Conservation (phyloP, 2,797 vertebrate species). For the Pseudotriccus pelzelni region DNA sequence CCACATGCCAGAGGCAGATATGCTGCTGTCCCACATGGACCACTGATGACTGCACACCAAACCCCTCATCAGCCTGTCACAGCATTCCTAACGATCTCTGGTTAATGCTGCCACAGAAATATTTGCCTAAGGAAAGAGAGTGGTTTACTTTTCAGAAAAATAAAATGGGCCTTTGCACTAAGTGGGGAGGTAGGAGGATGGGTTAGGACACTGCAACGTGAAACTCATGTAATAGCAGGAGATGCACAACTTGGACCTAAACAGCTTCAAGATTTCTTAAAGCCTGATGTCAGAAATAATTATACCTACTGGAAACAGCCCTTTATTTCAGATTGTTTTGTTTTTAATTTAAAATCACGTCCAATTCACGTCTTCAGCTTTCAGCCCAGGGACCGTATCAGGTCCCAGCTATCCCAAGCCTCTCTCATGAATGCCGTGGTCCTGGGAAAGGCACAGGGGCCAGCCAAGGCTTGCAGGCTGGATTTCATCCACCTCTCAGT, state of each 20-base stretch:
- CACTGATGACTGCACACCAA: neutral
- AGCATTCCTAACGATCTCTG: neutral
- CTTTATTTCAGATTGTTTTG: neutral
- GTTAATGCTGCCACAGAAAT: neutral
- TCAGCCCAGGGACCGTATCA: fast-evolving
- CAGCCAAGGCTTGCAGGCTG: neutral
- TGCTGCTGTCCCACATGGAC: fast-evolving
- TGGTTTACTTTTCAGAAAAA: neutral
- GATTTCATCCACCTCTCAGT: neutral
- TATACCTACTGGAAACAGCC: neutral
- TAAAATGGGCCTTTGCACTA: neutral
- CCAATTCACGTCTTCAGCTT: neutral
- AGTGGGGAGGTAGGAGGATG: neutral
- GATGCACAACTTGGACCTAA: neutral
- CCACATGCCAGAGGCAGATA: neutral
- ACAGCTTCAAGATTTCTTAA: neutral
- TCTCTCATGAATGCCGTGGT: fast-evolving
- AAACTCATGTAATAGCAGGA: neutral
- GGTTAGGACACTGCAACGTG: neutral
- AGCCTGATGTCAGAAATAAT: neutral
- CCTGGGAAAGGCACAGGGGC: neutral
- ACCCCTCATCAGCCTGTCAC: fast-evolving
- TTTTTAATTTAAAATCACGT: neutral
- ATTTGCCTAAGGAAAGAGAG: neutral
- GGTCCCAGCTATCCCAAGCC: neutral